A percentile compares a stretch with the other conserved stretches of the same genome.
Evolutionary conservation across 2,113 vertebrate genomes (phyloP).

Genomic region (Garra rufa): DNA sequence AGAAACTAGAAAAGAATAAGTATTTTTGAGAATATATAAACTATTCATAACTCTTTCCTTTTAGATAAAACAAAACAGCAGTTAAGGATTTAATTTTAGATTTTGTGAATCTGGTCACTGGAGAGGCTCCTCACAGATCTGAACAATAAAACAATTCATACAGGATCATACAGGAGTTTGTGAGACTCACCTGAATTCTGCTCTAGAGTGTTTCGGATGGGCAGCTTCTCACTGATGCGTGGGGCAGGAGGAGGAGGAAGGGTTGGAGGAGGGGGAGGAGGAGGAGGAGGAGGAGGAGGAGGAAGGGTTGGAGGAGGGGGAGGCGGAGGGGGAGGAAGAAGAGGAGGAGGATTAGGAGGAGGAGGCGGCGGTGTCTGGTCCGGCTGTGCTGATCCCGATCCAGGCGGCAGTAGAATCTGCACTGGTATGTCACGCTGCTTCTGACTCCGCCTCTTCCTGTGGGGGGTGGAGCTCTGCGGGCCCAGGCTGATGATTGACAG

Average conservation of each 20-base stretch:
- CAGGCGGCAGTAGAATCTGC: conserved; percentile 68
- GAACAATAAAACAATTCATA: too few relatives aligned
- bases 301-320: conserved; percentile 31
- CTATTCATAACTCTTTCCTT: background rate
- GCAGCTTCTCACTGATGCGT: conserved; percentile 68
- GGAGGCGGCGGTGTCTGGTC: background rate
- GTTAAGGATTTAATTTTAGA: background rate
- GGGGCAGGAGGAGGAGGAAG: conserved; percentile 40
- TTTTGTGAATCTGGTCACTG: too few relatives aligned
- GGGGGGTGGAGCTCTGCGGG: conserved; percentile 23
- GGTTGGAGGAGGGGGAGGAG: conserved; percentile 43
- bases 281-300: conserved; percentile 5
- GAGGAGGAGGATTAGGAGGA: background rate
- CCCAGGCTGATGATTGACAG: conserved; percentile 59
- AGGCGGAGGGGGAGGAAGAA: accelerated
- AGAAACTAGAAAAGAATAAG: background rate
- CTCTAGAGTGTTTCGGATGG: conserved; percentile 69
- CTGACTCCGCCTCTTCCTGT: conserved; percentile 15
- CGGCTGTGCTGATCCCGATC: background rate
- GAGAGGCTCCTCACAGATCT: too few relatives aligned
- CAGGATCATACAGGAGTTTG: too few relatives aligned
- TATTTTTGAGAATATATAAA: background rate
- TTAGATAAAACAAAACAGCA: background rate
- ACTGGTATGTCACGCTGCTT: conserved; percentile 70
- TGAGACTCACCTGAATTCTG: conserved; percentile 81